Base-by-base conservation (phyloP, 2,888 invertebrate genomes). In the Heliconius aoede region DNA sequence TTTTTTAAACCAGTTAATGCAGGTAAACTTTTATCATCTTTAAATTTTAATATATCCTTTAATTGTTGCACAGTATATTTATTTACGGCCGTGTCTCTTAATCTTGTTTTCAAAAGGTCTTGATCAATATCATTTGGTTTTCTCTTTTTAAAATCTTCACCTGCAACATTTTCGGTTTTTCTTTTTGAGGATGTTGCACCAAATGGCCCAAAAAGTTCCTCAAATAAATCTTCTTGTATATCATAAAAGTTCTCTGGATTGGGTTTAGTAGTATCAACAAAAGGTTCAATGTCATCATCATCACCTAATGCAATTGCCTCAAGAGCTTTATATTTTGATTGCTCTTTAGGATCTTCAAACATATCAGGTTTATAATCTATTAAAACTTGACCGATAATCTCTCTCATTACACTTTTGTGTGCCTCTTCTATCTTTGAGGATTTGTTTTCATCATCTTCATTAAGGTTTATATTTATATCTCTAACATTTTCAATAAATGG, bases 321-420 rank as follows among this genome's bases (percentile, higher is more conserved):
- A 36, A 97, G 92, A 82, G 95, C 96, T 26, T 95, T 90, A 87
- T 96, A 96, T 81, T 96, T 91, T 11, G 93, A 94, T 85, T 97
- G 96, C 40, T 96, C 86, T 76, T 91, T 93, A 0, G 97, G 97
- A 89, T 97, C 96, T 84, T 96, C 95, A 89, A 97, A 96, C 81
- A 94, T 93, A 79, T 96, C 95, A 51, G 96, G 94, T 76, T 91
- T 90, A 85, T 96, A 97, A 79, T 94, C 92, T 86, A 96, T 95
- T 72, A 91, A 90, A 71, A 97, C 86, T 77, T 94, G 95, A 36
- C 91, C 92, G 28, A 97, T 87, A 71, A 96, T 89, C 79, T 95
- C 95, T 82, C 95, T 95, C 83, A 96, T 95, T 30, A 95, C 88
- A 36, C 90, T 91, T 76, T 96, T 94, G 83, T 96, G 94, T 40